These are phyloP conservation scores for Sepiola atlantica DNA, from an alignment of 2,888 invertebrate genomes.

Conservation along the genomic window DNA sequence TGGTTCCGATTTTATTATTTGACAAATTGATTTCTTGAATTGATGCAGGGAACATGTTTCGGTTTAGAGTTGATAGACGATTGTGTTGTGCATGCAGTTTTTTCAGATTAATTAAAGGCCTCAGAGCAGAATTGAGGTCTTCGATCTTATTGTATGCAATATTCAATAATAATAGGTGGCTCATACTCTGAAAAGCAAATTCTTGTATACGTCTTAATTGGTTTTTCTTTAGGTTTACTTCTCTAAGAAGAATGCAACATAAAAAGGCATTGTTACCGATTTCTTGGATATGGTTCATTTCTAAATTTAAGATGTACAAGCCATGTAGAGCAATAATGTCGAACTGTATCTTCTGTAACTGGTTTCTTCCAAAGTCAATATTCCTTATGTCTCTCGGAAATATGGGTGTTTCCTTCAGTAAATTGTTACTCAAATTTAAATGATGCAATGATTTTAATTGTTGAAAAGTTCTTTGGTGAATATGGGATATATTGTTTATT, in stretches of 20 bases:
- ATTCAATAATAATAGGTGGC: background rate
- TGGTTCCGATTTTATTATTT: background rate
- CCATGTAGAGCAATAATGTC: background rate
- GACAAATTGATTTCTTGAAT: background rate
- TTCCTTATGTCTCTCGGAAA: background rate
- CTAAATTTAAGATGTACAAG: conserved; percentile 53
- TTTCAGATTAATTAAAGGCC: background rate
- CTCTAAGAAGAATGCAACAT: conserved; percentile 50
- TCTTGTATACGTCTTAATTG: conserved; percentile 22
- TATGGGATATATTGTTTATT: background rate
- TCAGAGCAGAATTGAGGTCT: background rate
- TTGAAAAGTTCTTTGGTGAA: background rate
- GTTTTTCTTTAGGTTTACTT: conserved; percentile 53
- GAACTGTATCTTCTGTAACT: background rate
- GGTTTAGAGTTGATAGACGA: background rate
- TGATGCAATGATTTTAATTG: background rate
- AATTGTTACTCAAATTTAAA: background rate
- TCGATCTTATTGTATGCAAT: background rate
- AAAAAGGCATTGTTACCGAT: conserved; percentile 55
- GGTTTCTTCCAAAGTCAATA: background rate
- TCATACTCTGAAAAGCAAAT: background rate
- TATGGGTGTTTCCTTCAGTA: background rate
- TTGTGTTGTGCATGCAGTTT: background rate
- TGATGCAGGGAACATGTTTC: background rate
- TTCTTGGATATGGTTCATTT: conserved; percentile 54